Evolutionary conservation across 2,113 vertebrate genomes (phyloP), one percentile per base, ranked within the genome.

Genomic region (Rynchops niger): DNA sequence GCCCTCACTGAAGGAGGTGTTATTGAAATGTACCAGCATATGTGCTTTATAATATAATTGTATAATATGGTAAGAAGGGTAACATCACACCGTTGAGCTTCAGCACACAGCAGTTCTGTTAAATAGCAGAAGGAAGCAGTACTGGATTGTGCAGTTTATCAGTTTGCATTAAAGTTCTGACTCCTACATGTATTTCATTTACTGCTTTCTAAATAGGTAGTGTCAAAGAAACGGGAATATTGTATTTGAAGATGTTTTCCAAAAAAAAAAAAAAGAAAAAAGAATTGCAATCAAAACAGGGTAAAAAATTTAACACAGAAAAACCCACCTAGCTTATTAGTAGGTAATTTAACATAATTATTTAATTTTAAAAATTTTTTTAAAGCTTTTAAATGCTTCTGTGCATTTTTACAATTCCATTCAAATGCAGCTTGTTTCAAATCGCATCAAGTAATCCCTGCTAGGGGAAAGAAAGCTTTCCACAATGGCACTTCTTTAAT

Each of bases 241-340:
- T 32, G 15, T 43, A 66, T 70, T 49, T 86, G 22, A 70, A 18
- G 34, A 25, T 15, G 1, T 38, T 71, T 92, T 40, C 26, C 7
- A 2, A 11, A 58, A 58, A 59, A 12, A 11, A 8, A 59, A 16
- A 9, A 8, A 50, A n/a, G 30, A 40, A 11, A 50, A 49, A 40
- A 73, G 6, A 63, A 15, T 25, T 85, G 40, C 29, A 56, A 36
- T 29, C 43, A 40, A 55, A 93, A 73, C 30, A 49, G 6, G 8
- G 27, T 47, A 45, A 53, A 69, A 85, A 47, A 32, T 43, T 50
- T 47, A 88, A n/a, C 36, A 27, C 29, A 38, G 29, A 70, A 76
- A 67, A 2, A 2, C 6, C 0, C 3, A 49, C 8, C 3, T 19
- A 43, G 14, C 45, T 69, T n/a, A 32, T 72, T 45, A 45, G 34